Evolutionary conservation across 2,888 invertebrate species (phyloP), one percentile per base, ranked within the genome.

Genomic region (Xestia ashworthii): DNA sequence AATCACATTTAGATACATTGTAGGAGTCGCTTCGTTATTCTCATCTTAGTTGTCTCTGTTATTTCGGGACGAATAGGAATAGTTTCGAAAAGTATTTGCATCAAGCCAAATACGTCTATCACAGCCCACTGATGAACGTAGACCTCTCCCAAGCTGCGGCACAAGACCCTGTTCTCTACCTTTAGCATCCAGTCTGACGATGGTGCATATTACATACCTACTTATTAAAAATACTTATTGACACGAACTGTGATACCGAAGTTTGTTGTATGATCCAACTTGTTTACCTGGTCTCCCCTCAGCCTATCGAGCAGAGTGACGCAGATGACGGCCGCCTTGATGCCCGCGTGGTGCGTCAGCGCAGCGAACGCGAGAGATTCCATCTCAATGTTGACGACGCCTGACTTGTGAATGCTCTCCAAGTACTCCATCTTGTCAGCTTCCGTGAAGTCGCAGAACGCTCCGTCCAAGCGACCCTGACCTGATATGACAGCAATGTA

Each of bases 321-420:
- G 93, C 99, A 99, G 46, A 99, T 97, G 55, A 99, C 98, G n/a
- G 99, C 99, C 0, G 99, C 98, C 93, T 98, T 98, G 87, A 99
- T 98, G 22, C 99, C 99, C 14, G 99, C 99, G 93, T 99, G 98
- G 93, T 99, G 98, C 46, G 99, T 99, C 74, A 99, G 97, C 1
- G 99, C 99, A 0, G 99, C 99, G 93, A 99, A 99, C 22, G 98
- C 98, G 14, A 99, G 97, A 60, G 98, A 98, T 95, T 99, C 99
- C 99, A 99, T 99, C 97, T 99, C 99, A 89, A 99, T 99, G 95
- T 99, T 99, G 44, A 98, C 97, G 22, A 99, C 98, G 4, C 99
- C 99, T 69, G 97, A 96, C 81, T 98, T 97, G 84, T 98, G 97
- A 82, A 99, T 92, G 86, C 97, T 97, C 87, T 97, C 97, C 89